These are phyloP conservation scores for Eupithecia subfuscata DNA, from an alignment of 2,888 invertebrate species.

Conservation along the genomic window DNA sequence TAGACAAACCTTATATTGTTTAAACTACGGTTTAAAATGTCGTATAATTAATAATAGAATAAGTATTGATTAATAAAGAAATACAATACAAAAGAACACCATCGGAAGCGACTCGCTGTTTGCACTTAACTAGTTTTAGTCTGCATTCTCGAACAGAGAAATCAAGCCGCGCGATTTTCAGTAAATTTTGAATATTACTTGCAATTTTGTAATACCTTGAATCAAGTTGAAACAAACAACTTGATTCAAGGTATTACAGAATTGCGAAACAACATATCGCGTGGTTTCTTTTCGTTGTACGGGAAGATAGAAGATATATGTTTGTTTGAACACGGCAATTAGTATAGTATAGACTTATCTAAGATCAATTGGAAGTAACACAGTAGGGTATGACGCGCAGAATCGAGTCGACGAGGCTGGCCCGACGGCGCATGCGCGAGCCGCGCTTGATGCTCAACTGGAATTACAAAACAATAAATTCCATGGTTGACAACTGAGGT, in stretches of 20 bases:
- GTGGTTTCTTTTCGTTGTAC: neutral
- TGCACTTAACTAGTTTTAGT: neutral
- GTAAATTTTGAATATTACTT: neutral
- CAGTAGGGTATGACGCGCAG: slow-evolving; percentile 77
- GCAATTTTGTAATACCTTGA: too few species aligned
- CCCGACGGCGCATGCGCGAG: slow-evolving; percentile 58
- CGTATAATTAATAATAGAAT: too few species aligned
- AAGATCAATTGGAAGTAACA: slow-evolving; percentile 60
- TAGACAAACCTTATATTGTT: too few species aligned
- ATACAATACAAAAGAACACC: too few species aligned
- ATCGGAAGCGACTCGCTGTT: neutral
- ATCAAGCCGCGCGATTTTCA: neutral
- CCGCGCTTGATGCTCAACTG: slow-evolving; percentile 65
- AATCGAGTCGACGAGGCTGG: slow-evolving; percentile 70
- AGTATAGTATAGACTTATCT: neutral
- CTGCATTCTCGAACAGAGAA: neutral
- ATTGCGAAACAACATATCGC: neutral
- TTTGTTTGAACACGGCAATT: slow-evolving; percentile 35
- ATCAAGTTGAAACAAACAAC: neutral
- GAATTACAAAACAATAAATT: slow-evolving; percentile 35
- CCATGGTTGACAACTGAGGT: too few species aligned
- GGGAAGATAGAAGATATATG: neutral
- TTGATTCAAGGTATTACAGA: neutral
- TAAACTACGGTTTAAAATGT: too few species aligned
- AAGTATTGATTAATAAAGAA: too few species aligned